phyloP scores from a whole-genome alignment of 2,888 invertebrate genomes.

The Gisinianus flammeolus region DNA sequence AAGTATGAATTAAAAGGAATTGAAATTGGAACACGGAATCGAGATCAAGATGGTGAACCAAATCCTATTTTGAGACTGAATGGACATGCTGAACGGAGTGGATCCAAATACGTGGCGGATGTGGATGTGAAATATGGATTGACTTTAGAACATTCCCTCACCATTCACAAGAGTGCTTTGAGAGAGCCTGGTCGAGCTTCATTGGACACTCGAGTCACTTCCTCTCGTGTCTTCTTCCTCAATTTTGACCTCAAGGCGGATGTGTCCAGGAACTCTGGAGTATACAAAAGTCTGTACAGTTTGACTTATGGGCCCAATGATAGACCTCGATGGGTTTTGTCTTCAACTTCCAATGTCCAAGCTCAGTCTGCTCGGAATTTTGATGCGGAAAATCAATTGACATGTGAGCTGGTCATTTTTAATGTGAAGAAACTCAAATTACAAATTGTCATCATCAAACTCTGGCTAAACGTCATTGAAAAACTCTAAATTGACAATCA shows the following conservation, averaged over 20 bases:
- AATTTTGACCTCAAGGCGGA: slow-evolving; percentile 26
- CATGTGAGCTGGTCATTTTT: slow-evolving; percentile 32
- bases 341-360: not conserved
- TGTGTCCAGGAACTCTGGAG: not conserved
- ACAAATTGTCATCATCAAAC: too few species aligned
- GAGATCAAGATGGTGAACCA: slow-evolving; percentile 17
- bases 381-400: slow-evolving; percentile 24
- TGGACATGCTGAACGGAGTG: not conserved
- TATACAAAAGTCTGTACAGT: slow-evolving; percentile 17
- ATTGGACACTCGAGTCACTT: slow-evolving; percentile 7
- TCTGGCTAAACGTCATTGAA: too few species aligned
- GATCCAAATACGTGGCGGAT: slow-evolving; percentile 6
- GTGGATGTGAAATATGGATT: slow-evolving; percentile 21
- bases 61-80: slow-evolving; percentile 13
- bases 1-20: slow-evolving; percentile 24
- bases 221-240: not conserved
- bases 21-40: slow-evolving; percentile 21
- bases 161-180: slow-evolving; percentile 14
- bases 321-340: slow-evolving; percentile 13
- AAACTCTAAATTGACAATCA: too few species aligned
- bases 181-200: slow-evolving; percentile 4
- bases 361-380: slow-evolving; percentile 4
- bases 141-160: slow-evolving; percentile 10
- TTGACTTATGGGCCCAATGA: slow-evolving; percentile 16
- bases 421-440: too few species aligned